phyloP scores from a whole-genome alignment of 2,797 vertebrate genomes.

The Nyctalus aviator region DNA sequence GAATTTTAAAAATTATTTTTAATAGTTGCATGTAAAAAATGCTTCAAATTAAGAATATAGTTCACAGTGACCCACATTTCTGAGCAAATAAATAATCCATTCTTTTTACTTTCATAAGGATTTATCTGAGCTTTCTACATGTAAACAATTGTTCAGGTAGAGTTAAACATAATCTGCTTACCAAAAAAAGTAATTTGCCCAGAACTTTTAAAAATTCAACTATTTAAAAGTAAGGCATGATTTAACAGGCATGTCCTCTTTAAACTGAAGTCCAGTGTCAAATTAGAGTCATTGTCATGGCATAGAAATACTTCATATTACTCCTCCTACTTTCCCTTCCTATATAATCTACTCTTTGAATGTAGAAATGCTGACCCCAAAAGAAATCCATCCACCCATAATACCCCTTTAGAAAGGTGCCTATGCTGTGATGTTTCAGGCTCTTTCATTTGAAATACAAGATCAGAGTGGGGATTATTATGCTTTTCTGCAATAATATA shows the following conservation, averaged over 20 bases:
- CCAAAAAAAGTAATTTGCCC: not conserved
- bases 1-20: conserved; percentile 5
- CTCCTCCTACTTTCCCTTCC: not conserved
- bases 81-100: conserved; percentile 11
- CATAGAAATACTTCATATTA: conserved; percentile 14
- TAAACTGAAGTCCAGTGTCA: not conserved
- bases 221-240: conserved; percentile 11
- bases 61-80: not conserved
- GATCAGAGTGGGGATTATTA: conserved; percentile 63
- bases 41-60: conserved; percentile 31
- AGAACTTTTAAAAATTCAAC: not conserved
- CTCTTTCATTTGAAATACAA: conserved; percentile 70
- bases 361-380: conserved; percentile 19
- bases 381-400: conserved; percentile 37
- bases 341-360: conserved; percentile 26
- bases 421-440: conserved; percentile 27
- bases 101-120: not conserved
- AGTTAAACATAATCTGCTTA: not conserved
- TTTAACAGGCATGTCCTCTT: not conserved
- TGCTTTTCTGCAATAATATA: conserved; percentile 70
- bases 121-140: not conserved
- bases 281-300: conserved; percentile 14
- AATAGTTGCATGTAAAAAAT: not conserved
- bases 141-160: not conserved
- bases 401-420: conserved; percentile 48